Percentiles rank a stretch among this genome's conserved stretches.
Conservation (phyloP, 2,888 invertebrate species). For the Anarsia innoxiella region DNA sequence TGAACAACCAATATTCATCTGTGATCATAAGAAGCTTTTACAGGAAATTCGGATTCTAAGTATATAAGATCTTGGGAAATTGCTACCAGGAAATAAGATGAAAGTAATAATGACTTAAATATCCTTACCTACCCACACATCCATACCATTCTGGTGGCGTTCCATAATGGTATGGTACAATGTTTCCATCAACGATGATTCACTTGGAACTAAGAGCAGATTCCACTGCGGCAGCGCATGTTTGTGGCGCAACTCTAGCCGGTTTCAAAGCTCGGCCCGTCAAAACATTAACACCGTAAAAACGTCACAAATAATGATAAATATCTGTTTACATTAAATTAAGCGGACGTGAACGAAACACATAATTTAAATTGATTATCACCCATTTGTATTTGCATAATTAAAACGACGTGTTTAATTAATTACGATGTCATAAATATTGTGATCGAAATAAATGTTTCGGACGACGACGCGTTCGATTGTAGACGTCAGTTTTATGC, state of each 20-base stretch:
- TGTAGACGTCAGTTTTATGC: slow-evolving; percentile 56
- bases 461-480: slow-evolving; percentile 55
- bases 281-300: slow-evolving; percentile 49
- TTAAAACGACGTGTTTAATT: slow-evolving; percentile 69
- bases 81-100: no score
- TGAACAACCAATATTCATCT: no score
- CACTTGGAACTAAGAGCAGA: slow-evolving; percentile 30
- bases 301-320: slow-evolving; percentile 60
- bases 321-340: slow-evolving; percentile 70
- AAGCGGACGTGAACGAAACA: slow-evolving; percentile 57
- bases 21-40: no score
- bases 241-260: slow-evolving; percentile 36
- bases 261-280: slow-evolving; percentile 36
- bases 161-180: slow-evolving; percentile 70
- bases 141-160: slow-evolving; percentile 75
- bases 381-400: slow-evolving; percentile 70
- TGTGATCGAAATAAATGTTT: slow-evolving; percentile 51
- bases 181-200: slow-evolving; percentile 39
- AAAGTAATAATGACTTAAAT: slow-evolving; percentile 23
- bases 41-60: no score
- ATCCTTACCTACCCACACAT: slow-evolving; percentile 77
- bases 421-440: slow-evolving; percentile 67
- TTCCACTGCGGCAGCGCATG: slow-evolving; percentile 37
- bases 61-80: no score
- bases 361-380: slow-evolving; percentile 68